Conservation (phyloP, 2,113 vertebrate species). For the Cinclus cinclus region DNA sequence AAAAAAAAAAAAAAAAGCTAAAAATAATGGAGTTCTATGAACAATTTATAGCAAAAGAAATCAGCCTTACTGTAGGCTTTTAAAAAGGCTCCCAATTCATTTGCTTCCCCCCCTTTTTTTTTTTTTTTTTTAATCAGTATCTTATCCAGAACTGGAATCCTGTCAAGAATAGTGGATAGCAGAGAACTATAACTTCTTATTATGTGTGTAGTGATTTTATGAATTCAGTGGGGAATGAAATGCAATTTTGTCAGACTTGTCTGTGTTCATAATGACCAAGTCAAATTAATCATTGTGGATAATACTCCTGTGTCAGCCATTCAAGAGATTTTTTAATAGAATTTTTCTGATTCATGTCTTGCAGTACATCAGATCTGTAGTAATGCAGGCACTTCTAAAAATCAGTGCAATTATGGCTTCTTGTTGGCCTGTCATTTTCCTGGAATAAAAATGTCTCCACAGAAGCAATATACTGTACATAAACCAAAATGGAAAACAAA, state of each 20-base stretch:
- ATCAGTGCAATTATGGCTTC: slow-evolving; percentile 92
- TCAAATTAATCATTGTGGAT: slow-evolving; percentile 96
- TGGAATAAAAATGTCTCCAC: slow-evolving; percentile 70
- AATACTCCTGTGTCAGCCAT: slow-evolving; percentile 91
- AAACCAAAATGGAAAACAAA: slow-evolving; percentile 70
- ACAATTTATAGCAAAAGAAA: slow-evolving; percentile 51
- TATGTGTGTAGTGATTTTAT: slow-evolving; percentile 65
- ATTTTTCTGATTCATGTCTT: slow-evolving; percentile 94
- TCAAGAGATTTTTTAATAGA: slow-evolving; percentile 95
- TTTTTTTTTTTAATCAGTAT: slow-evolving; percentile 32
- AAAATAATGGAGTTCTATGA: slow-evolving; percentile 13
- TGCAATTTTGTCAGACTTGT: slow-evolving; percentile 92
- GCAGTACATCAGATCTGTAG: slow-evolving; percentile 87
- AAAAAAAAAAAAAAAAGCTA: background rate
- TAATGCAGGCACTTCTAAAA: slow-evolving; percentile 87
- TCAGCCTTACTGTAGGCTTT: slow-evolving; percentile 33
- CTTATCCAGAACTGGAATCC: slow-evolving; percentile 61
- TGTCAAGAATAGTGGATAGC: slow-evolving; percentile 54
- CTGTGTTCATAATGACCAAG: slow-evolving; percentile 93
- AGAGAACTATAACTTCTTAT: slow-evolving; percentile 63
- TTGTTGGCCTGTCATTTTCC: slow-evolving; percentile 90
- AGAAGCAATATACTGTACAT: slow-evolving; percentile 52
- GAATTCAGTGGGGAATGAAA: slow-evolving; percentile 91
- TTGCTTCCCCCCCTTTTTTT: background rate
- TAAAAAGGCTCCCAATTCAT: slow-evolving; percentile 10